A percentile compares a stretch with the other conserved stretches of the same genome.
Evolutionary conservation across 2,113 vertebrate species (phyloP).

Genomic region (Eptesicus fuscus): DNA sequence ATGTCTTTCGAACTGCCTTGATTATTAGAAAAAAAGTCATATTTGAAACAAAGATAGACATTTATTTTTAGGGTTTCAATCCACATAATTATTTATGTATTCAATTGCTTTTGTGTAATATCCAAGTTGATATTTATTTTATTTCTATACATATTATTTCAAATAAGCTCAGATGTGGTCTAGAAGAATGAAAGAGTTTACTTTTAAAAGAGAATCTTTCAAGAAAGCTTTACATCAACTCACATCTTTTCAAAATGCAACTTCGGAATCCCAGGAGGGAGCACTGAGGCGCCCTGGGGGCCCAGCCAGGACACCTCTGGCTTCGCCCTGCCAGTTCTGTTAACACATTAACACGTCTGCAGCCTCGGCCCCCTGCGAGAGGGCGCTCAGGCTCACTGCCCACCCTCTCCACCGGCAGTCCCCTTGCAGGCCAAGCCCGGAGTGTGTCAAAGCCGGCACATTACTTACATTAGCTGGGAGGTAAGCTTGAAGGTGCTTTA

Average conservation of each 20-base stretch:
- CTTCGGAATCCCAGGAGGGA: not conserved
- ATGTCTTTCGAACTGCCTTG: not conserved
- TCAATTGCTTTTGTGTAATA: not conserved
- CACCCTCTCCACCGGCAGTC: not conserved
- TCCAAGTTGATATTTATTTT: not conserved
- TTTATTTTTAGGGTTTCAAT: not conserved
- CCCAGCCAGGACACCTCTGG: not conserved
- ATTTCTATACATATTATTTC: constrained; percentile 1
- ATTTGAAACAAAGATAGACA: not conserved
- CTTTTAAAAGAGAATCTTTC: not conserved
- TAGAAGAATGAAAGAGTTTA: not conserved
- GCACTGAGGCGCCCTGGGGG: not conserved
- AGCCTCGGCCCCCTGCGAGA: too few relatives aligned
- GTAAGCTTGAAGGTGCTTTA: not conserved
- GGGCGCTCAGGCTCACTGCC: too few relatives aligned
- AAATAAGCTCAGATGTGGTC: not conserved
- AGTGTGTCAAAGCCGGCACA: not conserved
- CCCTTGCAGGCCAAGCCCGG: not conserved
- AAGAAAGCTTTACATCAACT: not conserved
- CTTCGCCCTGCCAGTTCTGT: constrained; percentile 33
- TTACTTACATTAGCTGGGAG: not conserved
- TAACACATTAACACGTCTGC: not conserved
- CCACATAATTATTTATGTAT: not conserved
- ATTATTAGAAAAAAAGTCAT: not conserved
- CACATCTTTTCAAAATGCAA: not conserved